Evolutionary conservation across 2,888 invertebrate genomes (phyloP), one percentile per base, ranked within the genome.

Genomic region (Aspidapion aeneum): DNA sequence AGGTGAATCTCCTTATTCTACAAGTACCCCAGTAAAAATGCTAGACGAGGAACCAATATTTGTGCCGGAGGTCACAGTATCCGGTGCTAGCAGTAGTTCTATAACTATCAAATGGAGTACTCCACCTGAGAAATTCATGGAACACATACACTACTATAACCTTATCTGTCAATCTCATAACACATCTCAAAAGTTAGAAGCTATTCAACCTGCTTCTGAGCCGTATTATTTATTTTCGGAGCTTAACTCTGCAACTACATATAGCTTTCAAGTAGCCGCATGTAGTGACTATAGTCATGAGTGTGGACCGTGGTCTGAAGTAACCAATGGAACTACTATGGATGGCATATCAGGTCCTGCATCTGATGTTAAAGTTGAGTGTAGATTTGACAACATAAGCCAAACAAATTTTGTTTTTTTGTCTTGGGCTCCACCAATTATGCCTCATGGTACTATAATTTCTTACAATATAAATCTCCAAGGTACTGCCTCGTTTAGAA

Each of bases 31-130:
- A 61, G 84, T 89, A 0, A 84, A 78, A 55, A 92, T 92, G 0
- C 78, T 93, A 51, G 82, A 82, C 1, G 81, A 86, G 77, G 93
- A 93, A 81, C 93, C 93, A 0, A 82, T 85, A 65, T 94, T 93
- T 74, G 84, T 90, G 54, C 94, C 94, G 0, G 87, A 87, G 74
- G 88, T 93, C 52, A 86, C 88, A 54, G 88, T 93, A 0, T 92
- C 91, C 49, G 94, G 83, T 1, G 85, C 83, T 17, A 85, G 85
- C 3, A 81, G 82, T 16, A 89, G 88, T 20, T 91, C 93, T 0
- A 91, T 94, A 64, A 93, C 93, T 0, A 89, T 94, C 58, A 89
- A 90, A 0, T 94, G 93, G 92, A 84, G 83, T 21, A 82, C 86
- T 0, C 91, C 92, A 0, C 86, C 88, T 0, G 77, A 82, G 0